Percentiles rank a stretch among this genome's conserved stretches.
Conservation (phyloP, 2,797 vertebrate genomes). For the Alectoris magna region DNA sequence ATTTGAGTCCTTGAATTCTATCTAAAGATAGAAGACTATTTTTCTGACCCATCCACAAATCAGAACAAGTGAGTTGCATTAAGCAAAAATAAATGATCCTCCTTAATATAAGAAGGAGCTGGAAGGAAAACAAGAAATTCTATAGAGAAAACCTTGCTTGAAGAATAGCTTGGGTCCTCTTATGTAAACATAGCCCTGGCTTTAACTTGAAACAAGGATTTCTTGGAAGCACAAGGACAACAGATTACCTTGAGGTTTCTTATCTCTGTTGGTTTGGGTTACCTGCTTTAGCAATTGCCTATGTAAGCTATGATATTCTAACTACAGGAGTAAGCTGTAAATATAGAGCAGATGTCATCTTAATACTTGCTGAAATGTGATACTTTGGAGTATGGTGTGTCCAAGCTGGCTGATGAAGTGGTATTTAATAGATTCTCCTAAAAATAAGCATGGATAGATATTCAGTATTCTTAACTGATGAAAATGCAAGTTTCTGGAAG, state of each 20-base stretch:
- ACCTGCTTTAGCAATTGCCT: neutral
- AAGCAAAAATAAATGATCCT: neutral
- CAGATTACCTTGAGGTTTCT: neutral
- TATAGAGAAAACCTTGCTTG: neutral
- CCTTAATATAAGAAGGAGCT: neutral
- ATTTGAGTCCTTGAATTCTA: neutral
- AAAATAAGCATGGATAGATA: neutral
- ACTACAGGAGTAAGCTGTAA: neutral
- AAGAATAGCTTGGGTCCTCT: neutral
- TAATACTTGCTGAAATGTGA: neutral
- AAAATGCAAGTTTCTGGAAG: neutral
- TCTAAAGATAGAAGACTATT: neutral
- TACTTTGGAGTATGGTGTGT: neutral
- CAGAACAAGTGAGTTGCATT: neutral
- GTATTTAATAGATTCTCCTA: neutral
- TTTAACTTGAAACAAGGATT: neutral
- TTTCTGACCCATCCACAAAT: neutral
- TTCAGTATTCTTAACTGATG: slow-evolving; percentile 19
- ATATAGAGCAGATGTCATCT: neutral
- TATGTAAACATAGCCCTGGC: neutral
- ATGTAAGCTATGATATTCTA: neutral
- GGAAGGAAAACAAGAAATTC: neutral
- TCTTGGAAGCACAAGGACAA: neutral
- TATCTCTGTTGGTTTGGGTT: neutral
- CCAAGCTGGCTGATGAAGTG: slow-evolving; percentile 14